Evolutionary conservation across 1,140 invertebrate species (phyloP).

Genomic region (Caenorhabditis briggsae): DNA sequence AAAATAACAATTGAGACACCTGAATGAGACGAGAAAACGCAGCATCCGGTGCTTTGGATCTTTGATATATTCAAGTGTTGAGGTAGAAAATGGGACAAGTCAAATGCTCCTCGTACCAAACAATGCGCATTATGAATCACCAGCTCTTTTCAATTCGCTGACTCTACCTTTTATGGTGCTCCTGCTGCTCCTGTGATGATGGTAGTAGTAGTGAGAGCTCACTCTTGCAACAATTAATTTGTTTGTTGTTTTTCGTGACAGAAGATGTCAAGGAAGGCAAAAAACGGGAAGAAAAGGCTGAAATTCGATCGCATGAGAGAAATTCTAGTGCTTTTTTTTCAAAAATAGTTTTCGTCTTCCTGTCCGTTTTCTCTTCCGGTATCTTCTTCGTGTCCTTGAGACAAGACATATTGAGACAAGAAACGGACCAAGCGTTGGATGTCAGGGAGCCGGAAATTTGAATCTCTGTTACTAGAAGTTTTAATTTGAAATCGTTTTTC

Average conservation of each 20-base stretch:
- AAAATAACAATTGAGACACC: constrained; percentile 13
- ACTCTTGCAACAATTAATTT: constrained; percentile 17
- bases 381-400: background rate
- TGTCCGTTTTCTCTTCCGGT: background rate
- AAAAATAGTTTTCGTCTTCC: constrained; percentile 40
- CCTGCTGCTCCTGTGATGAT: background rate
- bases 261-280: constrained; percentile 10
- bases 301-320: constrained; percentile 47
- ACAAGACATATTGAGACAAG: constrained; percentile 31
- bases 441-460: constrained; percentile 47
- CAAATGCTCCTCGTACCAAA: constrained; percentile 1
- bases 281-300: constrained; percentile 2
- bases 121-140: constrained; percentile 44
- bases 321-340: constrained; percentile 33
- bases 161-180: background rate
- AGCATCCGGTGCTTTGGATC: constrained; percentile 18
- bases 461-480: constrained; percentile 24
- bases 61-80: constrained; percentile 26
- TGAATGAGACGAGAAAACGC: background rate
- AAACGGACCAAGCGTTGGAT: background rate
- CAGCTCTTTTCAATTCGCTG: background rate
- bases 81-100: constrained; percentile 14
- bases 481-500: background rate
- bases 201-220: background rate
- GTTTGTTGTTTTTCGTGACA: background rate